Conservation (phyloP, 2,888 invertebrate species). For the Limnephilus auricula region DNA sequence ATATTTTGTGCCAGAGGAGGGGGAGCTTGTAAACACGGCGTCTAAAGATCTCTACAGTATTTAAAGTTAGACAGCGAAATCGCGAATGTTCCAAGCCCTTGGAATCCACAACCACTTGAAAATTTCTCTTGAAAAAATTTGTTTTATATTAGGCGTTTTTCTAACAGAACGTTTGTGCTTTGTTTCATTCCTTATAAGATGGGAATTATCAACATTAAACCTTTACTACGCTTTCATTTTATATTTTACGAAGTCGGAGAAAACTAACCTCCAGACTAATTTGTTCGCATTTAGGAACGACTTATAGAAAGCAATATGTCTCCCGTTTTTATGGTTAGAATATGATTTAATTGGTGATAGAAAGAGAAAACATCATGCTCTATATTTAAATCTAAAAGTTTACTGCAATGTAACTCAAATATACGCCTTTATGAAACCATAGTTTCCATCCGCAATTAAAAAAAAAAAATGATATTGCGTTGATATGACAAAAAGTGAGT, state of each 20-base stretch:
- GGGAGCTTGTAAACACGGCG: not conserved
- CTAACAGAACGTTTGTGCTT: not conserved
- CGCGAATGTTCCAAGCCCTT: not conserved
- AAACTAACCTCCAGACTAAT: not conserved
- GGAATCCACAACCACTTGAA: constrained; percentile 11
- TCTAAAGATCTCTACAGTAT: constrained; percentile 9
- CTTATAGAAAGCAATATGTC: no score
- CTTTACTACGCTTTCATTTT: not conserved
- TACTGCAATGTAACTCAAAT: no score
- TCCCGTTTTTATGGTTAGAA: no score
- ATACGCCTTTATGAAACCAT: no score
- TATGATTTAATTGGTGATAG: no score
- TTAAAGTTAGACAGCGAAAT: constrained; percentile 10
- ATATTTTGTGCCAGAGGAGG: not conserved
- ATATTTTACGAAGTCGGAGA: not conserved
- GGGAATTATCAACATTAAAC: not conserved
- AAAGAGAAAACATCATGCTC: no score
- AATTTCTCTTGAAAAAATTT: constrained; percentile 20
- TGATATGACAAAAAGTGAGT: no score
- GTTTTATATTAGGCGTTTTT: constrained; percentile 2
- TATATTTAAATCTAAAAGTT: no score
- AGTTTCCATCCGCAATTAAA: no score
- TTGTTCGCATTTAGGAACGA: no score
- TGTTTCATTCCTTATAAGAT: not conserved
- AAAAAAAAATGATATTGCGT: no score